Conservation (phyloP, 2,113 vertebrate species). For the Microcebus ravelobensis region DNA sequence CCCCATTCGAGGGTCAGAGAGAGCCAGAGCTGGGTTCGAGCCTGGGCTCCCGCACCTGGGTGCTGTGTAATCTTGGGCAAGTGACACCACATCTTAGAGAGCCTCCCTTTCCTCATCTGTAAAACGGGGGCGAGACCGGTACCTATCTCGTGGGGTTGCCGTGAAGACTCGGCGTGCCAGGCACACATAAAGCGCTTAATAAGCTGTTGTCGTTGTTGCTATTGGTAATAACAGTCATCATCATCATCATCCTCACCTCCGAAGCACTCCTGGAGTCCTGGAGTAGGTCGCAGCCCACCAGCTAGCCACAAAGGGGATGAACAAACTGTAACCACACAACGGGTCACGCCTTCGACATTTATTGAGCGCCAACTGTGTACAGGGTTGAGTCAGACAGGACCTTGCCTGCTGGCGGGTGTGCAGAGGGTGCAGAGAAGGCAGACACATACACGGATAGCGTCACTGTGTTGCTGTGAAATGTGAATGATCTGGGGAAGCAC, state of each 20-base stretch:
- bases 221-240: not conserved
- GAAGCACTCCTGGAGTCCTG: not conserved
- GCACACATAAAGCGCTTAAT: not conserved
- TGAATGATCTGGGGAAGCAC: not conserved
- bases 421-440: not conserved
- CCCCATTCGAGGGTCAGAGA: not conserved
- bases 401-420: no score
- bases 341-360: not conserved
- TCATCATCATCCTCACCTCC: not conserved
- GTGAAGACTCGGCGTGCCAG: not conserved
- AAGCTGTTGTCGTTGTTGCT: not conserved
- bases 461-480: not conserved
- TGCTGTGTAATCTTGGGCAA: not conserved
- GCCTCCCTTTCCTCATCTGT: not conserved
- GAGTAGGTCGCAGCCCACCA: not conserved
- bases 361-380: not conserved
- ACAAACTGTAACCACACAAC: not conserved
- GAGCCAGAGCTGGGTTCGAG: not conserved
- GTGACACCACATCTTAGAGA: not conserved
- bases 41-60: not conserved
- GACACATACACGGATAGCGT: rapidly evolving
- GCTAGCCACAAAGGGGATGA: not conserved
- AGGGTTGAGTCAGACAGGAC: not conserved
- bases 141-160: not conserved
- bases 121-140: not conserved